Base-by-base conservation (phyloP, 2,888 invertebrate genomes). In the Scelioninae gen. 2 region DNA sequence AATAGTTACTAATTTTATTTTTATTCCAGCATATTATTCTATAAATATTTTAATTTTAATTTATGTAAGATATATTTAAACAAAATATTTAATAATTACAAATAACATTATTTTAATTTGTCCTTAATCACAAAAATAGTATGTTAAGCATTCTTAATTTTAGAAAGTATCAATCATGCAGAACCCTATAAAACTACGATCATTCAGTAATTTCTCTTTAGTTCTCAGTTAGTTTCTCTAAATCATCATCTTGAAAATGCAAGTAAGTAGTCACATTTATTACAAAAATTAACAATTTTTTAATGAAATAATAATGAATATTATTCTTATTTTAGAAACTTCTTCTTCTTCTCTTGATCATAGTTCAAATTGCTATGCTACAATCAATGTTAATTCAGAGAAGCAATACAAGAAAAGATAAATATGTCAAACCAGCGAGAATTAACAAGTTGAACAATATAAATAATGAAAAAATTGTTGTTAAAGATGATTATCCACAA, bases 201-300 rank as follows among this genome's bases (percentile, higher is more conserved):
- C 37, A 6, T 10, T 52, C 0, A 13, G 1, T 1, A 58, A 45
- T 58, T 58, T 58, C 58, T 58, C 58, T 58, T 58, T n/a, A 58
- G 58, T 60, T 28, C 3, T 28, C 19, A 13, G 16, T 18, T 11
- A 11, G 7, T 31, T 18, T 43, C 11, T 31, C 31, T 31, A 37
- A n/a, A 19, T 11, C 9, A 43, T 7, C 57, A 57, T 31, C 25
- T 43, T 57, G 57, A 41, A 43, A 11, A 3, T 57, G 6, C 7
- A 43, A 6, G 57, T 43, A 43, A 43, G 31, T 41, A 22, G 1
- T n/a, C 1, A 19, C 9, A 6, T 16, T 41, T 15, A 41, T 7
- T 9, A 19, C 10, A 7, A 25, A 46, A 6, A 7, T 46, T 4
- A 2, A 11, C 2, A 6, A 35, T 35, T 11, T 35, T 4, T 11